Base-by-base conservation (phyloP, 2,113 vertebrate genomes). In the Zonotrichia leucophrys region DNA sequence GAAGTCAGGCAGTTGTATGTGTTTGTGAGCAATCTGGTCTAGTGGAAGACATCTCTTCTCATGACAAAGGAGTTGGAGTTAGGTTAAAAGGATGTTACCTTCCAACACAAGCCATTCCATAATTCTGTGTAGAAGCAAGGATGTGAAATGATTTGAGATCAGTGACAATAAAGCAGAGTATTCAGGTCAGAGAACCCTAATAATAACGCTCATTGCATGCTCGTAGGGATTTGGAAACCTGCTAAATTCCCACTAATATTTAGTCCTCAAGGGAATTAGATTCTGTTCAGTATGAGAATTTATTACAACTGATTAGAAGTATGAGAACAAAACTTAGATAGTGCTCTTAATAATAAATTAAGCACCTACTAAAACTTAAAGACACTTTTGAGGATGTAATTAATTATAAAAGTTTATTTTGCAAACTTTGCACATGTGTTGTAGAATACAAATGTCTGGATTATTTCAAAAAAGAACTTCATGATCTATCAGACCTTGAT, bases 151-250 rank as follows among this genome's bases (percentile, higher is more conserved):
- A 7, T 86, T 56, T 60, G 23, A 39, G 27, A 62, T 14, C 1
- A 0, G 1, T 64, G 18, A 72, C 23, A 55, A 59, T 31, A 23
- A 85, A 28, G 3, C 0, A 1, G 11, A 22, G 7, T 31, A 67
- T 67, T 82, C 47, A 56, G 24, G 19, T 39, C 25, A 69, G 52
- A 63, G 23, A 92, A 81, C 6, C 5, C 27, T 59, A 35, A 53
- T 21, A 64, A 42, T 12, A 64, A 27, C 12, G 3, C 11, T 41
- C 53, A 59, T 28, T 52, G 5, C 18, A 33, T 0, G 0, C 9
- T 60, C 0, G 0, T 7, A 33, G 31, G n/a, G 10, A 68, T 62
- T 63, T 82, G 23, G 15, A 69, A 73, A 7, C 12, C 15, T 89
- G 15, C 2, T 58, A 46, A 77, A 81, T 47, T 83, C 6, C 37